A percentile compares a stretch with the other conserved stretches of the same genome.
phyloP scores from a whole-genome alignment of 2,888 invertebrate genomes.

The Drosophila mimetica region DNA sequence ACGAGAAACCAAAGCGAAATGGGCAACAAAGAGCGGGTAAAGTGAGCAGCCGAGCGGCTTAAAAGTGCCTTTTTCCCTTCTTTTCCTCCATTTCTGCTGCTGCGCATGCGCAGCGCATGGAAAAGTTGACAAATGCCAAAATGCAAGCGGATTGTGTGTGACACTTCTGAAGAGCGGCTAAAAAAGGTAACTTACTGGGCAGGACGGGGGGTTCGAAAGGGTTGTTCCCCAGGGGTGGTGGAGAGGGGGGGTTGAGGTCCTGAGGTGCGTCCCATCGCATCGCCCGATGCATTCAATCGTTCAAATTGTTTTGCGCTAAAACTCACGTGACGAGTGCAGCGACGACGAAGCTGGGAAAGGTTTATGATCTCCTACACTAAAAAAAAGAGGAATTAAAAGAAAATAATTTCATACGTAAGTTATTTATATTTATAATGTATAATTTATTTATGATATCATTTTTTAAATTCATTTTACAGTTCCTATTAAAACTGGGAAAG shows the following conservation, averaged over 20 bases:
- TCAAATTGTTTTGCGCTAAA: constrained; percentile 76
- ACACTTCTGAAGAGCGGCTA: constrained; percentile 65
- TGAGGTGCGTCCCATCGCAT: constrained; percentile 42
- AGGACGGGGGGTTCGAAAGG: constrained; percentile 20
- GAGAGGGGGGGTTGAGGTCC: background rate
- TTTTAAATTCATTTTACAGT: no score
- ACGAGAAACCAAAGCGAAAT: constrained; percentile 43
- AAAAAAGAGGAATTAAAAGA: no score
- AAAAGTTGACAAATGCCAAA: constrained; percentile 80
- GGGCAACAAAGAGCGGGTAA: constrained; percentile 27
- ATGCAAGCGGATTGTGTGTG: constrained; percentile 78
- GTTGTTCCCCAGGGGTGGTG: background rate
- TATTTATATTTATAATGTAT: no score
- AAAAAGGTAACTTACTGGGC: constrained; percentile 8
- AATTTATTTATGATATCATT: no score
- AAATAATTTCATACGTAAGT: no score
- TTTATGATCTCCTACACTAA: background rate
- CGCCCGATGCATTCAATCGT: constrained; percentile 73
- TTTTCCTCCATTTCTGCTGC: constrained; percentile 53
- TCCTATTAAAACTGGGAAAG: no score
- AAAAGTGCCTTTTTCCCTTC: constrained; percentile 47
- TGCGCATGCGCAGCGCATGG: constrained; percentile 72
- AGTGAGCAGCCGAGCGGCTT: constrained; percentile 29
- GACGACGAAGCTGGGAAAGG: constrained; percentile 32
- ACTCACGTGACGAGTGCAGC: constrained; percentile 80